phyloP scores from a whole-genome alignment of 2,888 invertebrate species.

The Megastigmus dorsalis region DNA sequence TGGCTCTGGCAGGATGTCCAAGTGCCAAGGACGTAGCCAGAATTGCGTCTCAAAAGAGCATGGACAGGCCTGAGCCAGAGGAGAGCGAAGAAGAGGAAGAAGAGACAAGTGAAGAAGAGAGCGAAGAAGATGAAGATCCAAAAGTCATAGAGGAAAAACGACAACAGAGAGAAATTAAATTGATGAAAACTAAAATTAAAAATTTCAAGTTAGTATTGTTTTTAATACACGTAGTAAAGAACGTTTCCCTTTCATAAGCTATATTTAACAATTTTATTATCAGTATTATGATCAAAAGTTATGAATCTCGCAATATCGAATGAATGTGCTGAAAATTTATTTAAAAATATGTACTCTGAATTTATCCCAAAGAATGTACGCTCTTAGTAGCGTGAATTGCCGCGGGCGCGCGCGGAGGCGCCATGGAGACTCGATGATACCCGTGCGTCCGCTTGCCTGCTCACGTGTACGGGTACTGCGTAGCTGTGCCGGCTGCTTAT shows the following conservation, averaged over 20 bases:
- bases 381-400: no score
- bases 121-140: constrained; percentile 81
- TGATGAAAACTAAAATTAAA: constrained; percentile 76
- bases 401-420: no score
- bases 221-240: neutral
- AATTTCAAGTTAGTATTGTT: constrained; percentile 70
- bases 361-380: no score
- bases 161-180: constrained; percentile 82
- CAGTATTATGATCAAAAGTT: no score
- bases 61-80: constrained; percentile 66
- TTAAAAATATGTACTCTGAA: no score
- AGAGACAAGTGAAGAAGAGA: constrained; percentile 77
- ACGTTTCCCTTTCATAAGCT: neutral
- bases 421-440: no score
- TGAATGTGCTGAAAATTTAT: no score
- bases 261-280: no score
- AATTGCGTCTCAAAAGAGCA: constrained; percentile 71
- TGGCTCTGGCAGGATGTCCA: constrained; percentile 73
- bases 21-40: constrained; percentile 72
- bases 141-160: constrained; percentile 79
- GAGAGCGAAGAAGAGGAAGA: constrained; percentile 74
- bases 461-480: no score
- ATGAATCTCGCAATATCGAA: no score
- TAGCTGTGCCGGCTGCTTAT: no score
- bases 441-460: no score